A percentile compares a stretch with the other conserved stretches of the same genome.
These are phyloP conservation scores for Eupeodes corollae DNA, from an alignment of 1,140 invertebrate species.

Conservation along the genomic window DNA sequence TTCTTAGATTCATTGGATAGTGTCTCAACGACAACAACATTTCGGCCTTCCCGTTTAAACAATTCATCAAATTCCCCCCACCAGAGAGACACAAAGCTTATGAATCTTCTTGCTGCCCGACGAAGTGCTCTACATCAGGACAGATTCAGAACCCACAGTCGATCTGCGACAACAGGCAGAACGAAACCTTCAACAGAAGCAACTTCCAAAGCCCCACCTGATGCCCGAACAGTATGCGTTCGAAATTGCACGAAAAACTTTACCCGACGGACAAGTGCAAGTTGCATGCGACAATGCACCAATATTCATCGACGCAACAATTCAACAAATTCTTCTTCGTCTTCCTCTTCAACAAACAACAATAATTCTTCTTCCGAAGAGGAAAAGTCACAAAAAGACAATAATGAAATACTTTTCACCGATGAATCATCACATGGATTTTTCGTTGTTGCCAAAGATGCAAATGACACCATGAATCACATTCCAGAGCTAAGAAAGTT, in stretches of 20 bases:
- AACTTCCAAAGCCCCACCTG: slow-evolving; percentile 29
- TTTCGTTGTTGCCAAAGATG: slow-evolving; percentile 31
- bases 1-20: slow-evolving; percentile 20
- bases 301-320: slow-evolving; percentile 21
- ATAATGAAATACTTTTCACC: slow-evolving; percentile 34
- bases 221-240: slow-evolving; percentile 30
- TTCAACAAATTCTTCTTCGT: no score
- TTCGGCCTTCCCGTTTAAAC: slow-evolving; percentile 15
- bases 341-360: slow-evolving; percentile 8
- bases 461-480: slow-evolving; percentile 30
- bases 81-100: slow-evolving; percentile 40
- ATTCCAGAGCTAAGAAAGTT: slow-evolving; percentile 21
- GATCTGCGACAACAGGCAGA: slow-evolving; percentile 27
- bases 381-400: slow-evolving; percentile 15
- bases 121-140: slow-evolving; percentile 36
- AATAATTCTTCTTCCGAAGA: neutral
- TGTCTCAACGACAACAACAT: slow-evolving; percentile 24
- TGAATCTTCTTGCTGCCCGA: slow-evolving; percentile 42
- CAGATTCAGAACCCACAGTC: slow-evolving; percentile 37
- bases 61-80: slow-evolving; percentile 19
- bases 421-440: slow-evolving; percentile 33
- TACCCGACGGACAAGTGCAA: slow-evolving; percentile 31
- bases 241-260: slow-evolving; percentile 36
- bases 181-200: slow-evolving; percentile 22
- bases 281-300: slow-evolving; percentile 32